A percentile compares a stretch with the other conserved stretches of the same genome.
Conservation (phyloP, 2,113 vertebrate genomes). For the Paralichthys olivaceus region DNA sequence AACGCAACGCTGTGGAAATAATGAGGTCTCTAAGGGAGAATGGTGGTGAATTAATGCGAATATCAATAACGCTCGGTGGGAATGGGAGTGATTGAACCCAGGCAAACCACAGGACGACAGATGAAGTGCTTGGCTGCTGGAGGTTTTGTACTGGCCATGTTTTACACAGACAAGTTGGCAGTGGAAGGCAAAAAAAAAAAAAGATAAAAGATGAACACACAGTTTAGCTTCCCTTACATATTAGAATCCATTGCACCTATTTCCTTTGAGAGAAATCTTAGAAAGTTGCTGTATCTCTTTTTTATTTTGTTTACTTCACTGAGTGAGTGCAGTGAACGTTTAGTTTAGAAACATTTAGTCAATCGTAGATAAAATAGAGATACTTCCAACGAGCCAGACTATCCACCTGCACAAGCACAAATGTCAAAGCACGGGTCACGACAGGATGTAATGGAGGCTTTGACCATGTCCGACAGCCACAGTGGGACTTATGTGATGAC, state of each 20-base stretch:
- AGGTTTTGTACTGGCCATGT: slow-evolving; percentile 30
- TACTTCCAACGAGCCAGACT: slow-evolving; percentile 19
- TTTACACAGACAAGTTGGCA: slow-evolving; percentile 31
- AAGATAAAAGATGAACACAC: not conserved
- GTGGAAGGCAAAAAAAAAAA: not conserved
- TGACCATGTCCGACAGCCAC: slow-evolving; percentile 16
- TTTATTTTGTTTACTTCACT: not conserved
- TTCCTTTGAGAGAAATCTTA: slow-evolving; percentile 17
- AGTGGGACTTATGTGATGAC: not conserved
- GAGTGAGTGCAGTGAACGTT: not conserved
- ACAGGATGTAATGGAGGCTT: slow-evolving; percentile 8
- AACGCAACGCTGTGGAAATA: slow-evolving; percentile 62
- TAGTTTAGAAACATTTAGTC: not conserved
- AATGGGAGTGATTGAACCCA: slow-evolving; percentile 45
- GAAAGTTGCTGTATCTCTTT: not conserved
- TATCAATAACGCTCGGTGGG: slow-evolving; percentile 61
- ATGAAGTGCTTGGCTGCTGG: slow-evolving; percentile 50
- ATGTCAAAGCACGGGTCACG: not conserved
- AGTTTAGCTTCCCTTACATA: slow-evolving; percentile 8
- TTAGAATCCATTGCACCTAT: not conserved
- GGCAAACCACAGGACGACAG: slow-evolving; percentile 29
- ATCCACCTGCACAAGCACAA: not conserved
- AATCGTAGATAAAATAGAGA: not conserved
- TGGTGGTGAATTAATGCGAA: slow-evolving; percentile 65
- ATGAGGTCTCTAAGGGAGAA: slow-evolving; percentile 69